A percentile compares a stretch with the other conserved stretches of the same genome.
These are phyloP conservation scores for Ephydatia muelleri DNA, from an alignment of 37 sponge, comb jelly and placozoan species.

Conservation along the genomic window DNA sequence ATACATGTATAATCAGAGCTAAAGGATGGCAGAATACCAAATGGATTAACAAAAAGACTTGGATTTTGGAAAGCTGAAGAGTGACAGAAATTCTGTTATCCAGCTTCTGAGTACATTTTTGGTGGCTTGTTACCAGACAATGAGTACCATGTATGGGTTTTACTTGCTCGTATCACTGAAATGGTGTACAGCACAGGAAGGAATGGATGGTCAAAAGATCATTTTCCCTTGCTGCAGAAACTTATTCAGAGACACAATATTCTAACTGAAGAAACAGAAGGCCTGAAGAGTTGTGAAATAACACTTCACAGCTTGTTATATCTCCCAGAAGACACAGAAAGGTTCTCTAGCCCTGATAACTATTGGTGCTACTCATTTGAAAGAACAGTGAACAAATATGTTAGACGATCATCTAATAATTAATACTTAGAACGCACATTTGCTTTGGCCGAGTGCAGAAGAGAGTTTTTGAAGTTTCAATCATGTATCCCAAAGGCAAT, in stretches of 20 bases:
- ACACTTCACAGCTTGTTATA: conserved; percentile 32
- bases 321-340: conserved; percentile 22
- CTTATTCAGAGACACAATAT: conserved; percentile 36
- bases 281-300: conserved; percentile 27
- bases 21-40: conserved; percentile 49
- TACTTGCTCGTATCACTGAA: conserved; percentile 23
- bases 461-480: conserved; percentile 35
- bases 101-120: conserved; percentile 37
- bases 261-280: conserved; percentile 23
- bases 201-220: conserved; percentile 15
- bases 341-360: conserved; percentile 44
- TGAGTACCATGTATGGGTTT: conserved; percentile 24
- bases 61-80: conserved; percentile 55
- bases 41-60: conserved; percentile 14
- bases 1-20: conserved; percentile 17
- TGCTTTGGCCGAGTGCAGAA: conserved; percentile 26
- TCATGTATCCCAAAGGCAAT: too few relatives aligned
- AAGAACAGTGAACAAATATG: conserved; percentile 26
- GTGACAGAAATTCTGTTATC: conserved; percentile 24
- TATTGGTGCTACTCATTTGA: conserved; percentile 57
- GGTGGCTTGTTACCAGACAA: conserved; percentile 15
- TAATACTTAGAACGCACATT: conserved; percentile 23
- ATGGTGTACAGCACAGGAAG: conserved; percentile 22
- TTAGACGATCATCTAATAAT: too few relatives aligned
- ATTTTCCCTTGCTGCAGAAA: not conserved